Conservation (phyloP, 23 tunicate genomes). For the Pegea sp. region DNA sequence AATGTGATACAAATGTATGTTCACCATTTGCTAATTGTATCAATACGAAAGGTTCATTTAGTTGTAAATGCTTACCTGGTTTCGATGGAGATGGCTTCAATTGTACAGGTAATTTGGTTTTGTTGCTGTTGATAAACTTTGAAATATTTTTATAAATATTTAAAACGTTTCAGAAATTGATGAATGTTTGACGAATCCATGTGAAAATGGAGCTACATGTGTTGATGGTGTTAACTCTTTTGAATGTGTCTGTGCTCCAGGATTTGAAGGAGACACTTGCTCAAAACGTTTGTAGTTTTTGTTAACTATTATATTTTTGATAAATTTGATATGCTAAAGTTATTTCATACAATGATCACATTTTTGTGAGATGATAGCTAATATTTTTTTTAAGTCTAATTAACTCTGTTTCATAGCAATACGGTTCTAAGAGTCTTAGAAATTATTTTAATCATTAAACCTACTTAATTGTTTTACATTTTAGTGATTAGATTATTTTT, state of each 20-base stretch:
- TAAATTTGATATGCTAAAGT: no score
- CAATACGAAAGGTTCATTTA: constrained; percentile 9
- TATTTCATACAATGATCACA: no score
- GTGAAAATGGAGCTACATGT: background rate
- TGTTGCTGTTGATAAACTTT: background rate
- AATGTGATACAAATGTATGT: background rate
- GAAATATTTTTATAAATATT: background rate
- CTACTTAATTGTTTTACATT: no score
- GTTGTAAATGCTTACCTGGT: constrained; percentile 13
- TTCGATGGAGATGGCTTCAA: constrained; percentile 1
- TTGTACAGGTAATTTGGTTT: background rate
- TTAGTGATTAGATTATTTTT: no score
- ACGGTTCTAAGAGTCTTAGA: no score
- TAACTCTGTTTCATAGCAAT: no score
- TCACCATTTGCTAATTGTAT: background rate
- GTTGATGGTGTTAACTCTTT: background rate
- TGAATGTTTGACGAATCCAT: background rate
- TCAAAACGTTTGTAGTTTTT: no score
- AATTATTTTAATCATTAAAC: no score
- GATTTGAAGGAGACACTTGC: background rate
- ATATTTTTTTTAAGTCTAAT: no score
- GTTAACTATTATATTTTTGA: no score
- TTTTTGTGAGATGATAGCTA: no score
- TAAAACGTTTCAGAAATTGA: background rate
- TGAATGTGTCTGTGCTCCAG: background rate